Evolutionary conservation across 1,140 invertebrate genomes (phyloP).

Genomic region (Matsumurasca onukii): DNA sequence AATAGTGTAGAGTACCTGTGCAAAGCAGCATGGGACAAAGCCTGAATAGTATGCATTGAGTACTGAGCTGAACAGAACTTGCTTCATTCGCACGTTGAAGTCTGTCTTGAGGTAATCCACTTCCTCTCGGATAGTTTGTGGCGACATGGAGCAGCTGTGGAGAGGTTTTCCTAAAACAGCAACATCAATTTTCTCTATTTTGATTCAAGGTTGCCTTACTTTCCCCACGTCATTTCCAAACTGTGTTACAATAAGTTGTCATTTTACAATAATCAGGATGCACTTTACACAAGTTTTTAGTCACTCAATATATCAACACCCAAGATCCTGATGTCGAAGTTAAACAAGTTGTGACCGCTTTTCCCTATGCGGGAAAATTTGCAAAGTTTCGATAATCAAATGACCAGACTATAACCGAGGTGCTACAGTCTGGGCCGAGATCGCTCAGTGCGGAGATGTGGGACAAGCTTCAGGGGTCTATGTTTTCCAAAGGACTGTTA

Average conservation of each 20-base stretch:
- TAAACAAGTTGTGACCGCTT: not conserved
- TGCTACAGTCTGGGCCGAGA: too few relatives aligned
- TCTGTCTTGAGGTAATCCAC: slow-evolving; percentile 81
- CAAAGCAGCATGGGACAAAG: slow-evolving; percentile 88
- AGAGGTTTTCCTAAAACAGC: slow-evolving; percentile 54
- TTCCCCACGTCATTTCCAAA: not conserved
- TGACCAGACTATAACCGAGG: too few relatives aligned
- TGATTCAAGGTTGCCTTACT: not conserved
- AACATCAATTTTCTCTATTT: not conserved
- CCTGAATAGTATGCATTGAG: slow-evolving; percentile 88
- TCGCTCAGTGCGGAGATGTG: too few relatives aligned
- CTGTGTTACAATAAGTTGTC: not conserved
- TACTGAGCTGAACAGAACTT: slow-evolving; percentile 87
- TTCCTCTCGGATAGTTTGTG: slow-evolving; percentile 74
- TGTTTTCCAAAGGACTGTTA: too few relatives aligned
- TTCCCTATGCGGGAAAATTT: not conserved
- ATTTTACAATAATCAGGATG: slow-evolving; percentile 16
- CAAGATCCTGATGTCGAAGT: too few relatives aligned
- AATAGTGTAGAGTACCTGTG: slow-evolving; percentile 75
- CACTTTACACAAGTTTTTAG: not conserved
- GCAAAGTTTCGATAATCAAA: too few relatives aligned
- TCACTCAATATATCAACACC: not conserved
- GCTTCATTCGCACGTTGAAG: slow-evolving; percentile 86
- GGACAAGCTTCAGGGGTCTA: too few relatives aligned
- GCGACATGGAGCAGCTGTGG: slow-evolving; percentile 70